A percentile compares a stretch with the other conserved stretches of the same genome.
Evolutionary conservation across 2,888 invertebrate genomes (phyloP).

Genomic region (Tetragonisca angustula): DNA sequence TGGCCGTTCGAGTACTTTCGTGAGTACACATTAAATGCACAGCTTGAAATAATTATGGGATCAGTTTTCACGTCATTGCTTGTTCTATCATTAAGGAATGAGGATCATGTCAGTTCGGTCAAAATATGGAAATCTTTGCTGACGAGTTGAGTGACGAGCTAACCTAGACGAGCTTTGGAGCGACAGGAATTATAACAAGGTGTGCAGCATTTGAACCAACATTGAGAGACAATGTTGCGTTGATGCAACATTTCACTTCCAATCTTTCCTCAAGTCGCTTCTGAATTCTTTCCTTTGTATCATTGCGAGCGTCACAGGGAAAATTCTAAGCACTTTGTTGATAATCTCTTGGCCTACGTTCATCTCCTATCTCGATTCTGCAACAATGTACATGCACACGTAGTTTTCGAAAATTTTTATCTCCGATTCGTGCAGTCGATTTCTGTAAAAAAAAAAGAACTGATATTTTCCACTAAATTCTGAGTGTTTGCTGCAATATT

Average conservation of each 20-base stretch:
- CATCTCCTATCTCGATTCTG: too few species aligned
- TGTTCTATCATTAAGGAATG: too few species aligned
- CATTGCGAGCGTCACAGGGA: background rate
- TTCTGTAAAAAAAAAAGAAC: too few species aligned
- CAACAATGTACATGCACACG: too few species aligned
- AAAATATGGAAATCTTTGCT: constrained; percentile 26
- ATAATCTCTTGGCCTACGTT: background rate
- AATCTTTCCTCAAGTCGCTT: background rate
- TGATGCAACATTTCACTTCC: background rate
- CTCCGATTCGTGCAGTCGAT: too few species aligned
- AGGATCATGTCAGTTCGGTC: background rate
- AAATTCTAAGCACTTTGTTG: background rate
- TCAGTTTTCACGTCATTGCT: too few species aligned
- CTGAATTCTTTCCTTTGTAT: background rate
- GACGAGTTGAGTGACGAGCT: constrained; percentile 21
- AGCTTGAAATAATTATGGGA: too few species aligned
- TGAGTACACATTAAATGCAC: too few species aligned
- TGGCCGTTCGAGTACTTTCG: too few species aligned
- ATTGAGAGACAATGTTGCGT: background rate
- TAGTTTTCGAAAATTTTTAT: too few species aligned
- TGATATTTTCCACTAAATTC: too few species aligned
- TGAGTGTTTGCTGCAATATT: background rate
- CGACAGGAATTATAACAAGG: constrained; percentile 27
- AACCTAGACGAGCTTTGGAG: background rate
- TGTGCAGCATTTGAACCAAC: background rate